Conservation (phyloP, 2,797 vertebrate species). For the Muscicapa striata region DNA sequence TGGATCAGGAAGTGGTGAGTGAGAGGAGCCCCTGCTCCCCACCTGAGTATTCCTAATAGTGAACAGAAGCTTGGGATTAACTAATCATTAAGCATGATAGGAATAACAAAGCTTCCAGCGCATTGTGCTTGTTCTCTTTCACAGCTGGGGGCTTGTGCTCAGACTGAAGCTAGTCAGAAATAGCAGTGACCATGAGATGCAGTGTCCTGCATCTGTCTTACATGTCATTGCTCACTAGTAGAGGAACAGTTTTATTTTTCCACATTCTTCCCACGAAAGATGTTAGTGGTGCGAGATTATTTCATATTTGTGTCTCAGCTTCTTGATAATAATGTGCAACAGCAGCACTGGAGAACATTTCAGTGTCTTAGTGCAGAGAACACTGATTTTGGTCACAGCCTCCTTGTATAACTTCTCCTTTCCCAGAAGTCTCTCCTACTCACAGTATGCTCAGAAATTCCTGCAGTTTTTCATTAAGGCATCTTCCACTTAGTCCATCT, state of each 20-base stretch:
- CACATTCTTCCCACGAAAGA: neutral
- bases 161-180: neutral
- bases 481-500: neutral
- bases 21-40: neutral
- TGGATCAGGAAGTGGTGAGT: slow-evolving; percentile 98
- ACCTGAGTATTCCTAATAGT: neutral
- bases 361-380: neutral
- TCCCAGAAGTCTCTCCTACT: neutral
- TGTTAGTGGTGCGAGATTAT: neutral
- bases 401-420: neutral
- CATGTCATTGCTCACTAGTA: neutral
- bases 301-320: neutral
- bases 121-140: neutral
- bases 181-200: neutral
- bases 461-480: neutral
- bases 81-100: neutral
- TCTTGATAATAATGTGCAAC: neutral
- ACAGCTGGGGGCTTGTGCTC: neutral
- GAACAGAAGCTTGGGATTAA: neutral
- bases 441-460: neutral
- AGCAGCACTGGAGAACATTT: neutral
- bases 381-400: neutral
- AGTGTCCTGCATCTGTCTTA: neutral
- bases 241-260: neutral
- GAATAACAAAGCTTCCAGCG: neutral